Base-by-base conservation (phyloP, 1,140 invertebrate species). In the Pseudomyrmex sp. region DNA sequence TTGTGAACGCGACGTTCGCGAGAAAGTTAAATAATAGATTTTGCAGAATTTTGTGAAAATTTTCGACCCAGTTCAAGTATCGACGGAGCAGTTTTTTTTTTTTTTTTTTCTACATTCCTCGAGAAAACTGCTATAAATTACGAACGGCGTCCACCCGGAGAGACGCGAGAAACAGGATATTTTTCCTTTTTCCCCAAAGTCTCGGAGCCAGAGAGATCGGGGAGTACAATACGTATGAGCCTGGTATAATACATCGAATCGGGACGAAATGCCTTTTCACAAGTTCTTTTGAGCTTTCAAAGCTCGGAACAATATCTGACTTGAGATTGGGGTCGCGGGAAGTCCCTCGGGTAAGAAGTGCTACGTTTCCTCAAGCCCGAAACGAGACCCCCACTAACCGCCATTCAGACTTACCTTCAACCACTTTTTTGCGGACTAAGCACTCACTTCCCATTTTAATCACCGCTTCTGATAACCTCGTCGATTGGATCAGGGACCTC, bases 221-320 rank as follows among this genome's bases (percentile, higher is more conserved):
- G n/a, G 84, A 75, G 65, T 85, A 89, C 87, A 91, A 91, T 90
- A 92, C 86, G 85, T 90, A 91, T 85, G 90, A 90, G 90, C 54
- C 84, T 66, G 77, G 88, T 91, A 92, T 92, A 92, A 92, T 91
- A 91, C 90, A 92, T 92, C 89, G 91, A 92, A 92, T 89, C 86
- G 89, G 77, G 86, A 88, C 89, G 86, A 87, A 92, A 92, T 92
- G 90, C 91, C 87, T 90, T 91, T 92, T 91, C 87, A 91, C 85
- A 77, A 92, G 88, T 92, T 91, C 88, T 92, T 92, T 92, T 89
- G 91, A 92, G 91, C 91, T 92, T 92, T 92, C 86, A 90, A 92
- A 91, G 91, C 91, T 91, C 91, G 88, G 91, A 92, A 92, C 91
- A 92, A 92, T 92, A 92, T 92, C 91, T 92, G 90, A 91, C 91